Evolutionary conservation across 2,797 vertebrate genomes (phyloP).

Genomic region (Xerus rutilus): DNA sequence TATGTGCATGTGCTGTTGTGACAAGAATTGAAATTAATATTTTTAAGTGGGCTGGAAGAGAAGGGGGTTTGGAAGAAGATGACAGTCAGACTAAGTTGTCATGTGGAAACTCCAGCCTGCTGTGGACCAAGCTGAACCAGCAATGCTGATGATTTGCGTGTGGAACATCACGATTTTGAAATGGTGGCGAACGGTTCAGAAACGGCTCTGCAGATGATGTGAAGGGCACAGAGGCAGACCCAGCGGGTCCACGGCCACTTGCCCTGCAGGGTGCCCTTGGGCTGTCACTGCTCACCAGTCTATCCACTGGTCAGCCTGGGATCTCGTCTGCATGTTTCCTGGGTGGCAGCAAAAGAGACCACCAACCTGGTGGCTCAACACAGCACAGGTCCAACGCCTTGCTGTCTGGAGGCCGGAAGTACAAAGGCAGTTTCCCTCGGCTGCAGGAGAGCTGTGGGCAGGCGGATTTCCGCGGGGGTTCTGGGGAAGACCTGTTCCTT

Average conservation of each 20-base stretch:
- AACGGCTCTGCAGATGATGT: fast-evolving
- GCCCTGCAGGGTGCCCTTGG: too few species aligned
- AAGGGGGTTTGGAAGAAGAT: background rate
- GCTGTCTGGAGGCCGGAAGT: background rate
- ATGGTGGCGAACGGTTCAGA: background rate
- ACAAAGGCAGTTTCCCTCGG: background rate
- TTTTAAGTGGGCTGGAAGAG: background rate
- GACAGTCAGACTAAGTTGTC: background rate
- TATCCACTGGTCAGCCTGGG: background rate
- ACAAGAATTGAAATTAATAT: background rate
- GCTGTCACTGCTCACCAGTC: too few species aligned
- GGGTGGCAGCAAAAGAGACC: too few species aligned
- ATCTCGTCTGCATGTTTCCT: background rate
- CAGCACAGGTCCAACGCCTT: fast-evolving
- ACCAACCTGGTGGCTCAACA: fast-evolving
- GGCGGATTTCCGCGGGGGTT: fast-evolving
- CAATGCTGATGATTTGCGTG: background rate
- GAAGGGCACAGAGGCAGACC: background rate
- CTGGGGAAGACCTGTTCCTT: fast-evolving
- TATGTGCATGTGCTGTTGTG: background rate
- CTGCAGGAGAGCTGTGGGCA: fast-evolving
- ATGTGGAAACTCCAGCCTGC: background rate
- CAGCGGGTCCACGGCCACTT: fast-evolving
- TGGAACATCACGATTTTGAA: background rate
- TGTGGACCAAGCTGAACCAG: background rate